Conservation (phyloP, 2,113 vertebrate genomes). For the Saccopteryx bilineata region DNA sequence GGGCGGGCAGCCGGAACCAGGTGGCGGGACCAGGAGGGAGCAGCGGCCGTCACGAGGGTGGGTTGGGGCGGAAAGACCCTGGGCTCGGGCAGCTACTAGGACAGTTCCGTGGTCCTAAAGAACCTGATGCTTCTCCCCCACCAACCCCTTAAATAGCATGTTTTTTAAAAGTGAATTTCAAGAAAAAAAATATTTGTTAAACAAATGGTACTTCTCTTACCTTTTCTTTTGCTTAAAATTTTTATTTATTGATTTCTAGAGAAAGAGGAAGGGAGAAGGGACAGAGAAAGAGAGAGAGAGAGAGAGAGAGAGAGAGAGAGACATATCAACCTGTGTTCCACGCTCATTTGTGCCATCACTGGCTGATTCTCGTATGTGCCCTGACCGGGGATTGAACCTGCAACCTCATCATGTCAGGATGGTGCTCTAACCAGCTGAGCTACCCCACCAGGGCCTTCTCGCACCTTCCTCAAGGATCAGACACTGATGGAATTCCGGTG, state of each 20-base stretch:
- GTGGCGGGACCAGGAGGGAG: no score
- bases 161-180: constrained; percentile 43
- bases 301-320: no score
- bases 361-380: no score
- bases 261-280: no score
- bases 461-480: not conserved
- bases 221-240: constrained; percentile 11
- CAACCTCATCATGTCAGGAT: no score
- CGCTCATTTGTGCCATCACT: no score
- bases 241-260: no score
- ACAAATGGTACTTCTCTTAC: not conserved
- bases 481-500: not conserved
- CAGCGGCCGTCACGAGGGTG: not conserved
- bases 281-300: no score
- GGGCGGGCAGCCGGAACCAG: not conserved
- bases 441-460: no score
- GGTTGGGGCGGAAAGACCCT: not conserved
- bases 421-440: no score
- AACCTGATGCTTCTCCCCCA: not conserved
- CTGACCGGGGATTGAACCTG: no score
- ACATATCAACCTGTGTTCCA: no score
- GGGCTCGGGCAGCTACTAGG: not conserved
- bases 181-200: not conserved
- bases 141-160: not conserved
- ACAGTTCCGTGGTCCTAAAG: not conserved